A percentile compares a stretch with the other conserved stretches of the same genome.
These are phyloP conservation scores for Phrynocephalus vlangalii DNA, from an alignment of 2,797 vertebrate genomes.

Conservation along the genomic window DNA sequence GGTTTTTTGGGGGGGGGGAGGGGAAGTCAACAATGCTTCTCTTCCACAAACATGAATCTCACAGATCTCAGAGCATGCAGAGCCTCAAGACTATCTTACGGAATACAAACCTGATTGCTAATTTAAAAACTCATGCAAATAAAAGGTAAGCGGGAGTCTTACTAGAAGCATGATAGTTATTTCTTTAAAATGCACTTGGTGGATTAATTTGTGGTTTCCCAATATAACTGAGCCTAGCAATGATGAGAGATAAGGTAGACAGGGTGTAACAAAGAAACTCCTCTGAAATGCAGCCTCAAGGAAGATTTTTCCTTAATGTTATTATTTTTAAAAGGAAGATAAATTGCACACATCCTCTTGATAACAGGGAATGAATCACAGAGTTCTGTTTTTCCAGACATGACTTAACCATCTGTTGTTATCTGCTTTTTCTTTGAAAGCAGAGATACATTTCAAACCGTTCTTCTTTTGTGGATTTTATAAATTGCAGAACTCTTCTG, in stretches of 20 bases:
- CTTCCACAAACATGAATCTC: neutral
- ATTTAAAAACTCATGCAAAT: neutral
- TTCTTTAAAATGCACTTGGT: neutral
- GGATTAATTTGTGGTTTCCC: neutral
- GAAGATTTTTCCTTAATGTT: neutral
- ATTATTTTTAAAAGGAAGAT: neutral
- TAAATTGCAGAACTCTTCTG: neutral
- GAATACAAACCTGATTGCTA: neutral
- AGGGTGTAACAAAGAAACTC: slow-evolving; percentile 9
- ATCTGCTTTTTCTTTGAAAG: neutral
- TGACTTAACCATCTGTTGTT: neutral
- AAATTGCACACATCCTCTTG: neutral
- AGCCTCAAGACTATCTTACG: neutral
- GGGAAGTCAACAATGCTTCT: neutral
- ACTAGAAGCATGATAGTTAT: neutral
- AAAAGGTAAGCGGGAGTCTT: neutral
- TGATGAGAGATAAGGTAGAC: neutral
- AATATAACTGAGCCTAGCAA: neutral
- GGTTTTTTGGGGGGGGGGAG: neutral
- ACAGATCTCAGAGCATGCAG: neutral
- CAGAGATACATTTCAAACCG: neutral
- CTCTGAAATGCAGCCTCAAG: slow-evolving; percentile 18
- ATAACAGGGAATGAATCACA: neutral
- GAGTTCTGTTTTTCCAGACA: neutral
- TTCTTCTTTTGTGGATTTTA: neutral